Conservation (phyloP, 2,113 vertebrate genomes). For the Campylorhamphus procurvoides region DNA sequence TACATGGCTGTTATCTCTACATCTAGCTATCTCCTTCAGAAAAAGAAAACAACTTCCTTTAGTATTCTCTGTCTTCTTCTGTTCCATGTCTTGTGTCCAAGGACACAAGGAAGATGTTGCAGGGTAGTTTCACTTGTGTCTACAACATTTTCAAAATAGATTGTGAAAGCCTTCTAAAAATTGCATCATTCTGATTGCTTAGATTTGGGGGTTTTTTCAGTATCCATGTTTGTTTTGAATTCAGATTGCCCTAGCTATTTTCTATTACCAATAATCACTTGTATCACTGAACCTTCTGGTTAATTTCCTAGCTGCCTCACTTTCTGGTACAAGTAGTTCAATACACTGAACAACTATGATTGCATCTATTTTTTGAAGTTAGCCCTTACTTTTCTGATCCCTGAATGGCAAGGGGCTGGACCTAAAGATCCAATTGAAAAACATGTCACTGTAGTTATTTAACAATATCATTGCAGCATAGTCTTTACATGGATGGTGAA, state of each 20-base stretch:
- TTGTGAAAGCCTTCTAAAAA: neutral
- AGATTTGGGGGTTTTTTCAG: rapidly evolving
- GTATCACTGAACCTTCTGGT: neutral
- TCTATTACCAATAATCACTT: neutral
- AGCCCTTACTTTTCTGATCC: neutral
- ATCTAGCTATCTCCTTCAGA: neutral
- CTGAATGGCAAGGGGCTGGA: neutral
- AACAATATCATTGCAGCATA: neutral
- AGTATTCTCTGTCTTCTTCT: neutral
- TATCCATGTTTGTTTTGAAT: neutral
- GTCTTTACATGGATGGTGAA: neutral
- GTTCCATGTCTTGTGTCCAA: neutral
- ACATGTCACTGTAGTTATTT: neutral
- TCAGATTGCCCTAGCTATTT: neutral
- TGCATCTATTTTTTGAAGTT: neutral
- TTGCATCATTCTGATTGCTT: neutral
- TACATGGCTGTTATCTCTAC: neutral
- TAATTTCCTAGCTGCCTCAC: neutral
- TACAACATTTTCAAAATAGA: neutral
- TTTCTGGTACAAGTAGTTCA: neutral
- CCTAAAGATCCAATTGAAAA: neutral
- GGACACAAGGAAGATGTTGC: neutral
- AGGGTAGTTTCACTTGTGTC: neutral
- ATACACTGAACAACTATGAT: neutral
- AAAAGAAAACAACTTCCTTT: neutral